Conservation (phyloP, 1,140 invertebrate genomes). For the Pteromalus puparum region DNA sequence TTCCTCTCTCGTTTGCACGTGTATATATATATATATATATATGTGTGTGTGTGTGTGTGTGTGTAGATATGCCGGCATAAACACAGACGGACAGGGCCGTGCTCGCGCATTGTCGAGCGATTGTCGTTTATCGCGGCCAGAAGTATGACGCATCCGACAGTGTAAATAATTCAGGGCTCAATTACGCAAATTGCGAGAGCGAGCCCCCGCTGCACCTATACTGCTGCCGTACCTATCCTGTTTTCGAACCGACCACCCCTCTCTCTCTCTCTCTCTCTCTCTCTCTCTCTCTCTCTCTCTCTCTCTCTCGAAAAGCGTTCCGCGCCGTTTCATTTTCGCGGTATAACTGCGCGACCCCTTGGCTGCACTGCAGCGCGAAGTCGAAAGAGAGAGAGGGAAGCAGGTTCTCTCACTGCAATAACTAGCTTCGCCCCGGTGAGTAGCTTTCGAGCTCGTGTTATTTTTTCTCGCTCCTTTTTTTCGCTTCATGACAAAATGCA, state of each 20-base stretch:
- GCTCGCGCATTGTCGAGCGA: slow-evolving; percentile 54
- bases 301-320: slow-evolving; percentile 54
- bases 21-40: no score
- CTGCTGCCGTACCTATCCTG: not conserved
- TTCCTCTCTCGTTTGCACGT: not conserved
- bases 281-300: slow-evolving; percentile 35
- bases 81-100: not conserved
- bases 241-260: slow-evolving; percentile 11
- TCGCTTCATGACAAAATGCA: slow-evolving; percentile 48
- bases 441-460: slow-evolving; percentile 43
- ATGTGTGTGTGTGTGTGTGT: no score
- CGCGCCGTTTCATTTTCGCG: slow-evolving; percentile 58
- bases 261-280: slow-evolving; percentile 27
- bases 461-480: slow-evolving; percentile 47
- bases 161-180: slow-evolving; percentile 75
- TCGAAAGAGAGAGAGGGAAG: slow-evolving; percentile 30
- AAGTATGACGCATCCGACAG: slow-evolving; percentile 72
- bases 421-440: slow-evolving; percentile 58
- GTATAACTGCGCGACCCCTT: slow-evolving; percentile 45
- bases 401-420: slow-evolving; percentile 58
- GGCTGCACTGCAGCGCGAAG: slow-evolving; percentile 22
- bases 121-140: slow-evolving; percentile 67
- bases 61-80: no score
- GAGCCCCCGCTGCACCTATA: slow-evolving; percentile 36
- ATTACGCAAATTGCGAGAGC: slow-evolving; percentile 73